Base-by-base conservation (phyloP, 2,888 invertebrate genomes). In the Alentia gelatinosa region DNA sequence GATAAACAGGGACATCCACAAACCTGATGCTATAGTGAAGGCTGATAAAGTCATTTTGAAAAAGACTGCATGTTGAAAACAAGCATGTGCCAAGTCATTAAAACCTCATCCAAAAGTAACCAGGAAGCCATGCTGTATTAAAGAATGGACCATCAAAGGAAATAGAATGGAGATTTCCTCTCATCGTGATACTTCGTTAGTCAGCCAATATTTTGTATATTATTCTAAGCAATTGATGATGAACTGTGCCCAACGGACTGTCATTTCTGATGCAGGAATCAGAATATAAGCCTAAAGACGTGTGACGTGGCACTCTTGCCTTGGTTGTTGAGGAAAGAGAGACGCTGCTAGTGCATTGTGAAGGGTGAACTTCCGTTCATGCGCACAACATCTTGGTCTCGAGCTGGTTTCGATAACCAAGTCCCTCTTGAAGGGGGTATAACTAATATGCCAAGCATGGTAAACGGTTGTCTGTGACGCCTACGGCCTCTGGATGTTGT, bases 341-440 rank as follows among this genome's bases (percentile, higher is more conserved):
- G 39, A 23, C 5, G 79, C 37, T 79, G 79, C 39, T 37, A 79
- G 39, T 15, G 26, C 37, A 19, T 74, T 39, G 12, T 23, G 79
- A 26, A 79, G 23, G 79, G 3, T 35, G 39, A 79, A 79, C 79
- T 37, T 26, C 63, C 5, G n/a, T 63, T 63, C 23, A 63, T n/a
- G 37, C 79, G 79, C 79, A 79, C 79, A 79, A 79, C 35, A 12
- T 79, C 23, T 35, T 37, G 79, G 79, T 3, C 19, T 79, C 79
- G 79, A 79, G 79, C 79, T 79, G 79, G 79, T 79, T 15, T 79
- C 79, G 79, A 79, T 37, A 15, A 39, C 79, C 39, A 35, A 33
- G 39, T 5, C 15, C 3, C 39, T 39, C n/a, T 15, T 79, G 23
- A 4, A 35, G 12, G 79, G 37, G 23, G 39, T 23, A 26, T 74